Conservation (phyloP, 2,888 invertebrate genomes). For the Synergus gifuensis region DNA sequence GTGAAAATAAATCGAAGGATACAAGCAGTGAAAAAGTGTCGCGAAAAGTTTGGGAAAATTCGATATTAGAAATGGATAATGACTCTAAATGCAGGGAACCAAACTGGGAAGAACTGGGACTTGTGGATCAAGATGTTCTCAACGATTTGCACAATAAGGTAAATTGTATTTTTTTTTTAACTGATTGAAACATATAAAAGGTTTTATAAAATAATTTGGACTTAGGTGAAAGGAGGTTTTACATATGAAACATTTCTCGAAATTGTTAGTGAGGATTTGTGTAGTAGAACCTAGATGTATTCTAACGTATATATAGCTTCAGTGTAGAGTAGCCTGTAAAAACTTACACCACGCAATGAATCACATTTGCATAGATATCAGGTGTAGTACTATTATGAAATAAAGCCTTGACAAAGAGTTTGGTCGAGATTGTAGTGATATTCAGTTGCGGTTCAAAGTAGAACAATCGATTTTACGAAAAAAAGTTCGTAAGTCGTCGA, state of each 20-base stretch:
- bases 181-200: too few relatives aligned
- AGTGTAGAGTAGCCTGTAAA: neutral
- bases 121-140: slow-evolving; percentile 82
- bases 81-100: slow-evolving; percentile 63
- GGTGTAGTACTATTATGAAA: neutral
- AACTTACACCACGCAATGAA: slow-evolving; percentile 14
- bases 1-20: slow-evolving; percentile 19
- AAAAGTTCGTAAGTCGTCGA: slow-evolving; percentile 63
- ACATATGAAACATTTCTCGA: slow-evolving; percentile 55
- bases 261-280: too few relatives aligned
- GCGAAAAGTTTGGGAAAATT: slow-evolving; percentile 50
- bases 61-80: slow-evolving; percentile 16
- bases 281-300: too few relatives aligned
- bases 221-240: too few relatives aligned
- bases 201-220: too few relatives aligned
- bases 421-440: slow-evolving; percentile 65
- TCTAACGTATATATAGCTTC: too few relatives aligned
- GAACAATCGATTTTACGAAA: slow-evolving; percentile 70
- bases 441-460: slow-evolving; percentile 63
- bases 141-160: slow-evolving; percentile 86
- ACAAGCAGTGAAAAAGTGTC: slow-evolving; percentile 44
- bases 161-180: slow-evolving; percentile 56
- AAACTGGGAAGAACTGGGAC: slow-evolving; percentile 82
- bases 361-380: slow-evolving; percentile 6
- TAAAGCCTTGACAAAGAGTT: slow-evolving; percentile 50